These are phyloP conservation scores for Sphaerodactylus townsendi DNA, from an alignment of 2,113 vertebrate species.

Conservation along the genomic window DNA sequence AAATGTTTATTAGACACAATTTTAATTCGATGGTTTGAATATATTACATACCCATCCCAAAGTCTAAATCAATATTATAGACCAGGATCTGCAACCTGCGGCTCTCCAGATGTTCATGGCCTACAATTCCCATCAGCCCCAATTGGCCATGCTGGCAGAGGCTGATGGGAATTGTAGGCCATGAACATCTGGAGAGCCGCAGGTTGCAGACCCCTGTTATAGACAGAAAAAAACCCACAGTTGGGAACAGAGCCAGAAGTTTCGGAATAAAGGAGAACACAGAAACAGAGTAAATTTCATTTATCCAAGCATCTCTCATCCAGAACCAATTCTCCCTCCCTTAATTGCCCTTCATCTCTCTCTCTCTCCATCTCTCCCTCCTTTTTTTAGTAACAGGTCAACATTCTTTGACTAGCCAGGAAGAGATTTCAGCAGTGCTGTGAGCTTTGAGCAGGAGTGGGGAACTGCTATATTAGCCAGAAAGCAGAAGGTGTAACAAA, in stretches of 20 bases:
- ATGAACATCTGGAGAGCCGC: no score
- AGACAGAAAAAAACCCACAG: neutral
- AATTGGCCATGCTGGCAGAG: no score
- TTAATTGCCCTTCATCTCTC: neutral
- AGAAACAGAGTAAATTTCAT: neutral
- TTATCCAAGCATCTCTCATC: neutral
- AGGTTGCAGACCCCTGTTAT: no score
- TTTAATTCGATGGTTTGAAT: no score
- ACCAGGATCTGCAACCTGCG: no score
- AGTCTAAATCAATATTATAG: slow-evolving; percentile 31
- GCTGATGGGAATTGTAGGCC: no score
- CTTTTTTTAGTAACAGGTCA: neutral
- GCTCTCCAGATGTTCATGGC: no score
- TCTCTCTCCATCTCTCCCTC: no score
- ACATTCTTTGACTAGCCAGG: neutral
- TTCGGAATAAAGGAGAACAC: neutral
- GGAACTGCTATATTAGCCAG: neutral
- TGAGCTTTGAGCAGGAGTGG: neutral
- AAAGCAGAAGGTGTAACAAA: neutral
- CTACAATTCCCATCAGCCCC: no score
- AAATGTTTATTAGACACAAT: no score
- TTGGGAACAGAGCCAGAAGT: neutral
- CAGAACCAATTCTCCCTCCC: no score
- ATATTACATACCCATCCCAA: slow-evolving; percentile 20
- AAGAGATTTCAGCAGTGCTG: neutral